A percentile compares a stretch with the other conserved stretches of the same genome.
These are phyloP conservation scores for Salminus brasiliensis DNA, from an alignment of 2,113 vertebrate species.

Conservation along the genomic window DNA sequence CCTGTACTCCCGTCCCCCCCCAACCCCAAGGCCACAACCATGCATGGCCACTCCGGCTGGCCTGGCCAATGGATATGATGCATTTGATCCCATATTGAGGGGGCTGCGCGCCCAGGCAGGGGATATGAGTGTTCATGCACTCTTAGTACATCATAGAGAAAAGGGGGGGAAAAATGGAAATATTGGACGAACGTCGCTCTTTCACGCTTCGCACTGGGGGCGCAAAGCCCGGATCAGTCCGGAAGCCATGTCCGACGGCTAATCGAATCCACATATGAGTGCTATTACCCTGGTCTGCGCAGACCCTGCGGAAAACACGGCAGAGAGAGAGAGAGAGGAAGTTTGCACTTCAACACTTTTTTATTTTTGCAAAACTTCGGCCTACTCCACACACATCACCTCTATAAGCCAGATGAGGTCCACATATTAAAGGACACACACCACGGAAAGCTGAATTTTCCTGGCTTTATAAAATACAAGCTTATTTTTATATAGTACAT, in stretches of 20 bases:
- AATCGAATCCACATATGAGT: conserved; percentile 51
- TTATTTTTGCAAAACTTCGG: too few species aligned
- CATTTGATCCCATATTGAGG: conserved; percentile 62
- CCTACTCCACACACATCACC: too few species aligned
- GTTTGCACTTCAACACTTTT: not conserved
- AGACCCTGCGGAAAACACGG: too few species aligned
- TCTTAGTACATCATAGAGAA: conserved; percentile 51
- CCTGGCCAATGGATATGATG: conserved; percentile 53
- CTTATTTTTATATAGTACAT: too few species aligned
- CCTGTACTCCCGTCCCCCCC: conserved; percentile 42
- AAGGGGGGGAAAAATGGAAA: conserved; percentile 49
- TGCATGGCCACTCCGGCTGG: conserved; percentile 68
- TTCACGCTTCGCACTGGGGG: conserved; percentile 62
- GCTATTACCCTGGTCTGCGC: not conserved
- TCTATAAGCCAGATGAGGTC: too few species aligned
- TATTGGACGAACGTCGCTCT: conserved; percentile 61
- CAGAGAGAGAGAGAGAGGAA: not conserved
- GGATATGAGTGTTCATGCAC: conserved; percentile 46
- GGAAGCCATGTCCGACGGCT: conserved; percentile 62
- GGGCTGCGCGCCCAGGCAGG: conserved; percentile 7
- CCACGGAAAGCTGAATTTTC: too few species aligned
- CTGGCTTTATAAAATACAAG: too few species aligned
- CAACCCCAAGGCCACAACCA: conserved; percentile 53
- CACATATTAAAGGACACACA: too few species aligned
- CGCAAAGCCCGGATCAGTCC: conserved; percentile 73